These are phyloP conservation scores for Oryzaephilus surinamensis DNA, from an alignment of 1,140 invertebrate species.

Conservation along the genomic window DNA sequence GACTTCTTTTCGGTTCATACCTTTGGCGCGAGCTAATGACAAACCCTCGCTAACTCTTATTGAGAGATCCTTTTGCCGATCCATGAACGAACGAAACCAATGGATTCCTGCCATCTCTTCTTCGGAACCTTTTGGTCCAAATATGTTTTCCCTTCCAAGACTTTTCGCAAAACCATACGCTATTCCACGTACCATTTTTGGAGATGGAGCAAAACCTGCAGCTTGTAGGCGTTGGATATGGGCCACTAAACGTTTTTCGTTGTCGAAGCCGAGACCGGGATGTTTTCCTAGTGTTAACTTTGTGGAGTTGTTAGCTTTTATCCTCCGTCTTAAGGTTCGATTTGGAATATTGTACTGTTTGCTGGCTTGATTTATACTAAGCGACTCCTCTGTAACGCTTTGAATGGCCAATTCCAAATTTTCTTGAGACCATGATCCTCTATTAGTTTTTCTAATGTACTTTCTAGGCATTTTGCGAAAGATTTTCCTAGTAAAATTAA, in stretches of 20 bases:
- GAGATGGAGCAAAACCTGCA: slow-evolving; percentile 13
- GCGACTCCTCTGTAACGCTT: background rate
- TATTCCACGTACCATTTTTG: slow-evolving; percentile 7
- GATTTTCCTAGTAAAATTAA: too few species aligned
- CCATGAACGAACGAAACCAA: slow-evolving; percentile 17
- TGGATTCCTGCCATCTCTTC: slow-evolving; percentile 10
- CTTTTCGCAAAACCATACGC: slow-evolving; percentile 20
- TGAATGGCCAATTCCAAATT: background rate
- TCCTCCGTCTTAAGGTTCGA: slow-evolving; percentile 5
- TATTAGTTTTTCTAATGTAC: background rate
- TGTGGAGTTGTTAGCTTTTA: slow-evolving; percentile 3
- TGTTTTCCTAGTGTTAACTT: slow-evolving; percentile 22
- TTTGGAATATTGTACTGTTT: slow-evolving; percentile 1
- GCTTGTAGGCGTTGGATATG: slow-evolving; percentile 17
- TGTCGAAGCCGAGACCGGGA: slow-evolving; percentile 11
- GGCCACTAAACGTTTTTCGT: slow-evolving; percentile 11
- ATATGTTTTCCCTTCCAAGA: slow-evolving; percentile 10
- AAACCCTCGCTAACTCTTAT: slow-evolving; percentile 33
- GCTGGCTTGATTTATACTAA: background rate
- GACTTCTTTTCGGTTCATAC: slow-evolving; percentile 28
- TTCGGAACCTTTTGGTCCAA: slow-evolving; percentile 14
- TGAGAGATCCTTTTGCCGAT: slow-evolving; percentile 9
- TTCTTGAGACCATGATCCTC: slow-evolving; percentile 2
- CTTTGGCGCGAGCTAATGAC: slow-evolving; percentile 28
- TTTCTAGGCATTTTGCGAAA: background rate